Evolutionary conservation across 2,113 vertebrate species (phyloP).

Genomic region (Callipepla squamata): DNA sequence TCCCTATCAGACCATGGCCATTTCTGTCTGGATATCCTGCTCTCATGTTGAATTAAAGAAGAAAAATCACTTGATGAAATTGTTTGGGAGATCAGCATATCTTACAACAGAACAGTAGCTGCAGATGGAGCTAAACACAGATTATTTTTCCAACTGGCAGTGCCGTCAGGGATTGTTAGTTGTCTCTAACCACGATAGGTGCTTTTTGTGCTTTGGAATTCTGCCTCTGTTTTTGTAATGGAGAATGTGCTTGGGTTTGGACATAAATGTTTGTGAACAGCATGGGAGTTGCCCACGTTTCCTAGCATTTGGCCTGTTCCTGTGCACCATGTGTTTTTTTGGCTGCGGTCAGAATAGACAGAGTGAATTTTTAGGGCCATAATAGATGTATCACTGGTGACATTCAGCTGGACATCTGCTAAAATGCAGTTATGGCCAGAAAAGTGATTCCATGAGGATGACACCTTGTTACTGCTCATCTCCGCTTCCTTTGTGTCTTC

Average conservation of each 20-base stretch:
- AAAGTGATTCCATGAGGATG: constrained; percentile 1
- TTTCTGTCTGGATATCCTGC: constrained; percentile 31
- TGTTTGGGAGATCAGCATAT: constrained; percentile 34
- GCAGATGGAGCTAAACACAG: constrained; percentile 41
- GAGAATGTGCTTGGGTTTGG: constrained; percentile 47
- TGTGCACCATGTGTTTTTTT: constrained; percentile 31
- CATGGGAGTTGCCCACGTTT: constrained; percentile 53
- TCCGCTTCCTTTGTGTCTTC: background rate
- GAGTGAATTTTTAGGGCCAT: constrained; percentile 22
- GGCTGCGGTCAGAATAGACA: constrained; percentile 31
- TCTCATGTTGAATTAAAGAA: background rate
- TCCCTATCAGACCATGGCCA: background rate
- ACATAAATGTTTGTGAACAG: constrained; percentile 43
- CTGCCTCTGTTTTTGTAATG: constrained; percentile 58
- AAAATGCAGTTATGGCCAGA: constrained; percentile 23
- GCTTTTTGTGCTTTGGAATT: constrained; percentile 40
- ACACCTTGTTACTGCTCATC: background rate
- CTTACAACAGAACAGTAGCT: constrained; percentile 37
- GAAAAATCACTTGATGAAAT: background rate
- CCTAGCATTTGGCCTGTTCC: constrained; percentile 61
- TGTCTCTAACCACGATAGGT: constrained; percentile 16
- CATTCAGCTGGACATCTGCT: constrained; percentile 65
- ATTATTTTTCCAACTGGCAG: constrained; percentile 37
- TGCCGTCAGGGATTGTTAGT: constrained; percentile 41
- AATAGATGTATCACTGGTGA: constrained; percentile 18